Conservation (phyloP, 2,888 invertebrate genomes). For the Gonocerus acuteangulatus region DNA sequence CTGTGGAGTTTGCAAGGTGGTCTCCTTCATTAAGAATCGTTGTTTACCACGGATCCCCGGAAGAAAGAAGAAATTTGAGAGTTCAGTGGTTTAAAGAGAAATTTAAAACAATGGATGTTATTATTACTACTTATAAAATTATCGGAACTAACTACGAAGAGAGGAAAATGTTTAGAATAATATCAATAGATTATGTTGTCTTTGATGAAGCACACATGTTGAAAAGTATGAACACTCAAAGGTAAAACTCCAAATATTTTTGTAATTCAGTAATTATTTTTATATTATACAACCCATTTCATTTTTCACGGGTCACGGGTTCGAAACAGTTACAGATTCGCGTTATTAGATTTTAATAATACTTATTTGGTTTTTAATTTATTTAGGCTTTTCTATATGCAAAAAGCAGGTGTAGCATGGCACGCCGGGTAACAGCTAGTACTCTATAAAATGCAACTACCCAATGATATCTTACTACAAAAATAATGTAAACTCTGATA, state of each 20-base stretch:
- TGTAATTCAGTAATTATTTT: too few species aligned
- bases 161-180: conserved; percentile 82
- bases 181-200: conserved; percentile 81
- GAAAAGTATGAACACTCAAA: conserved; percentile 89
- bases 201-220: conserved; percentile 98
- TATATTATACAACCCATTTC: too few species aligned
- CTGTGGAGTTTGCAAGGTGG: conserved; percentile 68
- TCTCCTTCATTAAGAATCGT: conserved; percentile 70
- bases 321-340: too few species aligned
- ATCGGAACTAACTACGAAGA: conserved; percentile 80
- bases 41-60: conserved; percentile 81
- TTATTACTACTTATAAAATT: conserved; percentile 81
- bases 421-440: too few species aligned
- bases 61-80: conserved; percentile 71
- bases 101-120: conserved; percentile 67
- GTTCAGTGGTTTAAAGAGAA: conserved; percentile 66
- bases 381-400: too few species aligned
- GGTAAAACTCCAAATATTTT: background rate
- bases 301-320: too few species aligned
- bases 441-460: too few species aligned
- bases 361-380: too few species aligned
- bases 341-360: too few species aligned
- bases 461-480: too few species aligned
- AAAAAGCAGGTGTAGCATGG: too few species aligned
- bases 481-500: too few species aligned